phyloP scores from a whole-genome alignment of 2,797 vertebrate genomes.

The Acanthiza pusilla region DNA sequence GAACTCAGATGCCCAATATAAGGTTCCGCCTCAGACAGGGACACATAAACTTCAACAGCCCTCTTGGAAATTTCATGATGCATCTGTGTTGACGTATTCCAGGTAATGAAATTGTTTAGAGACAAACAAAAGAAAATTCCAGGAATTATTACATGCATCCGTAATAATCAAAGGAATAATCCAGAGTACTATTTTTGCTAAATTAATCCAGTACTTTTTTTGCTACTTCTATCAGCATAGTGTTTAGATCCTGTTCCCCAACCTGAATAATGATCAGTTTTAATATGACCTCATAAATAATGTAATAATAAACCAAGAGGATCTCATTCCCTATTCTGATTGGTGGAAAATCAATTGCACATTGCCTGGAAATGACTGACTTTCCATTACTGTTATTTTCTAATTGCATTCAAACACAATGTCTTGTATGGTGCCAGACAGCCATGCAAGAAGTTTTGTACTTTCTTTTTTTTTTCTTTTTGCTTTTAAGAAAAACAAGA shows the following conservation, averaged over 20 bases:
- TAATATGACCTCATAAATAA: constrained; percentile 78
- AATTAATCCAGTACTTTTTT: neutral
- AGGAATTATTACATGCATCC: constrained; percentile 28
- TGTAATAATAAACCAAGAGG: constrained; percentile 75
- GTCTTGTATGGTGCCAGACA: constrained; percentile 58
- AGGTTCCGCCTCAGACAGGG: neutral
- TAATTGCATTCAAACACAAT: constrained; percentile 73
- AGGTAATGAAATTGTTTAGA: neutral
- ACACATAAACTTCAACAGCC: neutral
- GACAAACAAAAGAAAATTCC: constrained; percentile 34
- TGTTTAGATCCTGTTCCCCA: constrained; percentile 50
- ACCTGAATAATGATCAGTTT: constrained; percentile 73
- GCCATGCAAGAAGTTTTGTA: constrained; percentile 43
- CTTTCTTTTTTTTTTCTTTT: neutral
- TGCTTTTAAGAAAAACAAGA: constrained; percentile 67
- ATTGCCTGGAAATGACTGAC: constrained; percentile 78
- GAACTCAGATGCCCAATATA: neutral
- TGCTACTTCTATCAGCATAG: constrained; percentile 2
- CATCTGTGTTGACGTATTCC: neutral
- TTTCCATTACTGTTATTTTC: constrained; percentile 76
- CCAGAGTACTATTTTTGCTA: neutral
- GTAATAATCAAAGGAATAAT: constrained; percentile 37
- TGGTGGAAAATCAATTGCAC: constrained; percentile 79
- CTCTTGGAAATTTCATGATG: neutral
- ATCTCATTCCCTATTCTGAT: constrained; percentile 77